These are phyloP conservation scores for Lasioglossum pauxillum DNA, from an alignment of 2,888 invertebrate species.

Conservation along the genomic window DNA sequence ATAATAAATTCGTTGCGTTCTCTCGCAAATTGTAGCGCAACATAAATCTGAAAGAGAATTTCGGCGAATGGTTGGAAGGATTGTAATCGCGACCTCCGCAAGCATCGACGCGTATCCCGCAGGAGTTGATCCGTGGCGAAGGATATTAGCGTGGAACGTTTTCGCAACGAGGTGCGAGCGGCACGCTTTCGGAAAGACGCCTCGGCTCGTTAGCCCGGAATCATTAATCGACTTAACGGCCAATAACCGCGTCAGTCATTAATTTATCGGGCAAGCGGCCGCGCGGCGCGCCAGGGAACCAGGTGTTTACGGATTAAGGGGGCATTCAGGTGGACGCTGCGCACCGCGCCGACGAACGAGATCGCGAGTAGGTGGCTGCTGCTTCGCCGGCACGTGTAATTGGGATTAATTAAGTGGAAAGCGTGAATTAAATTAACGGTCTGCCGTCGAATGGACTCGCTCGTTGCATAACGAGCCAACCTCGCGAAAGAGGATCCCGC, in stretches of 20 bases:
- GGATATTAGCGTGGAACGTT: slow-evolving; percentile 2
- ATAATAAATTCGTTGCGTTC: neutral
- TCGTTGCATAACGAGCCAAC: slow-evolving; percentile 65
- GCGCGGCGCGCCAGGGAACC: slow-evolving; percentile 19
- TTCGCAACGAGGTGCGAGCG: slow-evolving; percentile 26
- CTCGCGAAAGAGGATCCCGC: slow-evolving; percentile 41
- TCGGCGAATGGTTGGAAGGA: neutral
- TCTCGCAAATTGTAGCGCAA: neutral
- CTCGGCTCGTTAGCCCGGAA: slow-evolving; percentile 50
- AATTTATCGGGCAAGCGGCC: slow-evolving; percentile 52
- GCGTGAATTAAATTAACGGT: slow-evolving; percentile 74
- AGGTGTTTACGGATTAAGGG: slow-evolving; percentile 63
- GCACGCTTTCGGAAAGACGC: slow-evolving; percentile 32
- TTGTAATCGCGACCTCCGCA: neutral
- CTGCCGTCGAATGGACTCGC: slow-evolving; percentile 53
- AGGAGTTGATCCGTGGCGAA: slow-evolving; percentile 1
- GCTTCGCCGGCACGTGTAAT: slow-evolving; percentile 60
- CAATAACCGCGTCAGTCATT: slow-evolving; percentile 52
- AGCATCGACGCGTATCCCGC: neutral
- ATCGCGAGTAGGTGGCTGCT: slow-evolving; percentile 29
- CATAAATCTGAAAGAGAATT: neutral
- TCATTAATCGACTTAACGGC: slow-evolving; percentile 59
- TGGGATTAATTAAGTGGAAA: slow-evolving; percentile 75
- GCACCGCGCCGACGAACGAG: slow-evolving; percentile 4
- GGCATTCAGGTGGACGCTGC: slow-evolving; percentile 29